Percentiles rank a stretch among this genome's conserved stretches.
Conservation (phyloP, 2,888 invertebrate genomes). For the Epicampocera succincta region DNA sequence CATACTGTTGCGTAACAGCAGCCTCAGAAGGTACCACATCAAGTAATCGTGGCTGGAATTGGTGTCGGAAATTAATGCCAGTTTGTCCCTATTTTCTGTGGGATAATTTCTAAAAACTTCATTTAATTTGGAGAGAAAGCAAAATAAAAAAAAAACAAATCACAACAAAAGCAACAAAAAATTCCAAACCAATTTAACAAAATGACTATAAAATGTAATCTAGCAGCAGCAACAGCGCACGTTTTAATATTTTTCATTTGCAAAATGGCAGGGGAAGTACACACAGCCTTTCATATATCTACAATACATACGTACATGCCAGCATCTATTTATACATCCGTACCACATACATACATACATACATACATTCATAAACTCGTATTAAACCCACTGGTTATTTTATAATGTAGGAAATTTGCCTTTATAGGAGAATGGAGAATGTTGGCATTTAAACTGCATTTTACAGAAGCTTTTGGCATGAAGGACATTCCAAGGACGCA, state of each 20-base stretch:
- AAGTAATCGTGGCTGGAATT: slow-evolving; percentile 38
- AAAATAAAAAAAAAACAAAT: too few species aligned
- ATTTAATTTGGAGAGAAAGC: too few species aligned
- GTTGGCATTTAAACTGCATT: slow-evolving; percentile 33
- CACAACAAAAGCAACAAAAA: slow-evolving; percentile 26
- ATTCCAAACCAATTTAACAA: slow-evolving; percentile 51
- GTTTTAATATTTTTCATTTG: slow-evolving; percentile 33
- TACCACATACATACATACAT: not conserved
- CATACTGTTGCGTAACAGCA: too few species aligned
- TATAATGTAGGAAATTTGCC: slow-evolving; percentile 13
- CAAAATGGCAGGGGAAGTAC: not conserved
- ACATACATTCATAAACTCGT: too few species aligned
- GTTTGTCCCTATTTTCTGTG: slow-evolving; percentile 17
- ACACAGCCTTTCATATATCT: slow-evolving; percentile 18
- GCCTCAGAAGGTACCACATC: slow-evolving; percentile 36
- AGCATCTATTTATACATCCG: not conserved
- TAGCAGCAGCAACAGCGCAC: slow-evolving; percentile 14
- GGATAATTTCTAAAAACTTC: slow-evolving; percentile 14
- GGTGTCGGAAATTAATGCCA: slow-evolving; percentile 34
- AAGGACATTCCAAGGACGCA: slow-evolving; percentile 74
- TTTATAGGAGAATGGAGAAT: slow-evolving; percentile 10
- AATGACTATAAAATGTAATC: slow-evolving; percentile 54
- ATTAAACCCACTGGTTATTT: not conserved
- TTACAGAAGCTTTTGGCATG: slow-evolving; percentile 17
- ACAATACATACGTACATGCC: too few species aligned